Percentiles rank a stretch among this genome's conserved stretches.
phyloP scores from a whole-genome alignment of 2,888 invertebrate species.

The Apantesis nais region DNA sequence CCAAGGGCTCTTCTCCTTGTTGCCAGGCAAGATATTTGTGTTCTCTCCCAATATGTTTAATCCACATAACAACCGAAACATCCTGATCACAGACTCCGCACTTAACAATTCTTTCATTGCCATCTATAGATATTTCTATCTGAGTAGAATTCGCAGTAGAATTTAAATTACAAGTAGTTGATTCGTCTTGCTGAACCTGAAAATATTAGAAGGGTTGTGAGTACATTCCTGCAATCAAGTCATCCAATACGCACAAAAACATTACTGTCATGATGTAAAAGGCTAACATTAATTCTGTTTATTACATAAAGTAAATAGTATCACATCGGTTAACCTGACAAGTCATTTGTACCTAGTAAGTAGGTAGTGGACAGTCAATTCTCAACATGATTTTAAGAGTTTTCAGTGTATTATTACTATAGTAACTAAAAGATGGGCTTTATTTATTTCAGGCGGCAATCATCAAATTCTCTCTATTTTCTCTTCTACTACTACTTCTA shows the following conservation, averaged over 20 bases:
- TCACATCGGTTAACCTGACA: not conserved
- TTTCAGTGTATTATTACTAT: not conserved
- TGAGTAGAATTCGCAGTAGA: not conserved
- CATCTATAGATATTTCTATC: conserved; percentile 10
- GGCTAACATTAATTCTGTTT: not conserved
- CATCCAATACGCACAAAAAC: not conserved
- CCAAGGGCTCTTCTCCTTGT: conserved; percentile 46
- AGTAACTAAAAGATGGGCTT: not conserved
- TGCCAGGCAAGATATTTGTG: conserved; percentile 61
- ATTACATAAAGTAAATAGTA: not conserved
- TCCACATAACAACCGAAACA: conserved; percentile 43
- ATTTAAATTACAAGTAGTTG: conserved; percentile 8
- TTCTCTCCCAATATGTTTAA: conserved; percentile 49
- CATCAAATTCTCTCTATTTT: not conserved
- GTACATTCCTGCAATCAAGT: not conserved
- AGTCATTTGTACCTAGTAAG: not conserved
- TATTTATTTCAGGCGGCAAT: not conserved
- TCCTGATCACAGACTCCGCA: conserved; percentile 50
- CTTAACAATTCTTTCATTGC: conserved; percentile 18
- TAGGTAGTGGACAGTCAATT: not conserved
- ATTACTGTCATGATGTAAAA: not conserved
- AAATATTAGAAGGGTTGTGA: not conserved
- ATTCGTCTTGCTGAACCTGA: conserved; percentile 7
- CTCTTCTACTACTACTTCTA: no score
- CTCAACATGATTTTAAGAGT: not conserved